Evolutionary conservation across 1,140 invertebrate species (phyloP).

Genomic region (Hyles euphorbiae): DNA sequence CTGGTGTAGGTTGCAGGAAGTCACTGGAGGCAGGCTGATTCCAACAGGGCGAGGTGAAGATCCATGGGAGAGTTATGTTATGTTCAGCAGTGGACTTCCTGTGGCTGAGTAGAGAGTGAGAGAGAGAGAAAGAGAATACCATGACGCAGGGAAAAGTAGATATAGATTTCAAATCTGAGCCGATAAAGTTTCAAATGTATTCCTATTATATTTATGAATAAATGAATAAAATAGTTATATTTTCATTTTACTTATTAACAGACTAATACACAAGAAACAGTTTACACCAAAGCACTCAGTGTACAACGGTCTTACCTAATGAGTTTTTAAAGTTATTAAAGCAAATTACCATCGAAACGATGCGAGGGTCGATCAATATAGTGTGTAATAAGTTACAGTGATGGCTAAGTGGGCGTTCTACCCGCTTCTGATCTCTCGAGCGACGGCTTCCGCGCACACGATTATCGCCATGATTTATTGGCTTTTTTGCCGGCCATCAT

Average conservation of each 20-base stretch:
- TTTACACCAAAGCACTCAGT: conserved; percentile 5
- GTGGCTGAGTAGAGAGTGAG: no score
- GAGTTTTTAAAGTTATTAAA: conserved; percentile 62
- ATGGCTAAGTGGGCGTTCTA: conserved; percentile 29
- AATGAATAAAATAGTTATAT: background rate
- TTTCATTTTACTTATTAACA: no score
- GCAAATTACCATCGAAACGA: conserved; percentile 50
- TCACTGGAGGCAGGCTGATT: no score
- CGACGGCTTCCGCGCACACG: conserved; percentile 32
- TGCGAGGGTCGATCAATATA: conserved; percentile 30
- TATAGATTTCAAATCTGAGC: background rate
- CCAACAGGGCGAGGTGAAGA: no score
- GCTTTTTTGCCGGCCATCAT: conserved; percentile 2
- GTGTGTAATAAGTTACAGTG: conserved; percentile 36
- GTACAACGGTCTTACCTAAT: conserved; percentile 25
- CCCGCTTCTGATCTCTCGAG: conserved; percentile 20
- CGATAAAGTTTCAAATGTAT: background rate
- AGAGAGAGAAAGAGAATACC: no score
- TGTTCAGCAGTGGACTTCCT: no score
- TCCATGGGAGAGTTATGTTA: no score
- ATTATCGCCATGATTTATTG: conserved; percentile 39
- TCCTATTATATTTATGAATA: background rate
- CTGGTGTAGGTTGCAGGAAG: no score
- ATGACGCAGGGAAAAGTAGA: no score
- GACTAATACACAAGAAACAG: no score